Evolutionary conservation across 2,888 invertebrate species (phyloP), one percentile per base, ranked within the genome.

Genomic region (Drosophila cognata): DNA sequence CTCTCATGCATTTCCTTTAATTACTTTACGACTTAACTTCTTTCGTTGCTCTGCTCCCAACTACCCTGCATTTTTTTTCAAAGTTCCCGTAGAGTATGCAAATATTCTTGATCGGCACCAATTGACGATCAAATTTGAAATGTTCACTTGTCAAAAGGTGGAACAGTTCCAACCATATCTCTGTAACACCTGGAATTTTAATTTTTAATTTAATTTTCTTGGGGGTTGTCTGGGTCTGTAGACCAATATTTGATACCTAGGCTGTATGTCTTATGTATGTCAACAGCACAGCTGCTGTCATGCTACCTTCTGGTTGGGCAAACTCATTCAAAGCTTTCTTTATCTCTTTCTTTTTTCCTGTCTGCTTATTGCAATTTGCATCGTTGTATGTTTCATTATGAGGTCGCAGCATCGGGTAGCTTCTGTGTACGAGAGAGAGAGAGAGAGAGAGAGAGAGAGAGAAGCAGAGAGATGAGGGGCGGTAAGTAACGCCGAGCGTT

Each of bases 311-410:
- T 41, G 13, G 11, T 48, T 16, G 25, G 16, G 16, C 25, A 48
- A 21, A 21, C 43, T 21, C 46, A 8, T 8, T 16, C 25, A 4
- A 16, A 25, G 46, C 25, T 8, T 25, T 16, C 21, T 25, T 46
- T 4, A 4, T 25, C 7, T 25, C 21, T 4, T 21, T 7, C 18
- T 55, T 18, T 79, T 52, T 69, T 59, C 60, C 75, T 56, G 70
- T 61, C 78, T 72, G 82, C 76, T 84, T 71, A 79, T 71, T 79
- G 77, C 80, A 85, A 85, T 82, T 82, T 84, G 82, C 66, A 68
- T 71, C 67, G 71, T 35, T 69, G 75, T 76, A 81, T 83, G 68
- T 83, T 75, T 66, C 78, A 75, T 72, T 74, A 67, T 61, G 57
- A 59, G 66, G 56, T 52, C 33, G 41, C 58, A 61, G 46, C 71